Evolutionary conservation across 1,140 invertebrate genomes (phyloP).

Genomic region (Lysiphlebus fabarum): DNA sequence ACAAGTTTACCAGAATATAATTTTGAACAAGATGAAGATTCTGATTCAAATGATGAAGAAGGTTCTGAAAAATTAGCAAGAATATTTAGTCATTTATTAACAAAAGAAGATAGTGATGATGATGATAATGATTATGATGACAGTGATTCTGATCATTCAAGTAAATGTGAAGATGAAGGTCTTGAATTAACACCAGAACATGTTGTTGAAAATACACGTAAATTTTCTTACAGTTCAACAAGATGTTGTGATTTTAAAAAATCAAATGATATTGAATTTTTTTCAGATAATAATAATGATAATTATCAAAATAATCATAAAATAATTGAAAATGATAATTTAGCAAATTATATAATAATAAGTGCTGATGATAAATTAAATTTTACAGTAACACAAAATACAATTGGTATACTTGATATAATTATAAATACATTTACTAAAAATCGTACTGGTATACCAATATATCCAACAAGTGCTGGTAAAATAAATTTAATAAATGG

Average conservation of each 20-base stretch:
- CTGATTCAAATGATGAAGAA: slow-evolving; percentile 78
- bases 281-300: slow-evolving; percentile 19
- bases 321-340: slow-evolving; percentile 50
- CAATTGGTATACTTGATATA: slow-evolving; percentile 55
- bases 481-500: slow-evolving; percentile 43
- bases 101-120: slow-evolving; percentile 69
- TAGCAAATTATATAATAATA: slow-evolving; percentile 67
- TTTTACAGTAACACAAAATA: slow-evolving; percentile 65
- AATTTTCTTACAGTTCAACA: slow-evolving; percentile 8
- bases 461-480: slow-evolving; percentile 38
- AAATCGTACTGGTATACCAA: slow-evolving; percentile 42
- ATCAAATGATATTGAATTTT: slow-evolving; percentile 15
- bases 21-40: slow-evolving; percentile 65
- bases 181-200: slow-evolving; percentile 39
- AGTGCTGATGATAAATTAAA: slow-evolving; percentile 67
- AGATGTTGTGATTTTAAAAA: neutral
- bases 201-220: slow-evolving; percentile 33
- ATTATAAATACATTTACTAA: slow-evolving; percentile 58
- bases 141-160: slow-evolving; percentile 69
- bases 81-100: slow-evolving; percentile 74
- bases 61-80: slow-evolving; percentile 66
- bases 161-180: slow-evolving; percentile 61
- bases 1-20: slow-evolving; percentile 35
- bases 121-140: slow-evolving; percentile 60
- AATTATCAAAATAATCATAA: slow-evolving; percentile 53